Conservation (phyloP, 92 coral and sea anemone genomes). For the Montipora capitata region DNA sequence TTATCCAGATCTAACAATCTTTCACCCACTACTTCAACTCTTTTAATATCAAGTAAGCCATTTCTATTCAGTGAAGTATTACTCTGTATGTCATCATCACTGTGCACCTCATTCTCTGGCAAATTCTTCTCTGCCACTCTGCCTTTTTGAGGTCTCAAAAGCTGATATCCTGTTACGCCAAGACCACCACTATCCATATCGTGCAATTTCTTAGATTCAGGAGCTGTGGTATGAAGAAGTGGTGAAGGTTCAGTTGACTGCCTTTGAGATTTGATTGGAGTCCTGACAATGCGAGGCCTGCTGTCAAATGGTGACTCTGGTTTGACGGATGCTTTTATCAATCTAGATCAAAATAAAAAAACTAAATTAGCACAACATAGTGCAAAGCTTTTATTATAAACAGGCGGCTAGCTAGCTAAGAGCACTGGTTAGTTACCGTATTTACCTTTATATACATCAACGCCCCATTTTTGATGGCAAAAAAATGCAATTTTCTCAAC, state of each 20-base stretch:
- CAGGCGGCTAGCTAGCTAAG: neutral
- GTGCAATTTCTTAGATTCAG: constrained; percentile 44
- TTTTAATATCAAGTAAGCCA: constrained; percentile 35
- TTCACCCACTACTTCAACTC: constrained; percentile 86
- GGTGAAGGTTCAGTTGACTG: constrained; percentile 65
- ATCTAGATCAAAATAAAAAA: neutral
- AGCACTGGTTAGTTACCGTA: no score
- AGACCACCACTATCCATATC: constrained; percentile 61
- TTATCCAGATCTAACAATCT: constrained; percentile 65
- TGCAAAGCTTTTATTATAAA: no score
- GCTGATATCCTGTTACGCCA: constrained; percentile 81
- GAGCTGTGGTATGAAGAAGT: constrained; percentile 35
- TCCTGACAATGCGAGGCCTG: constrained; percentile 96
- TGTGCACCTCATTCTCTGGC: constrained; percentile 48
- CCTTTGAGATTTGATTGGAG: constrained; percentile 84
- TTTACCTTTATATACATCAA: no score
- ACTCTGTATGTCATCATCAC: constrained; percentile 21
- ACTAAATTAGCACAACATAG: neutral
- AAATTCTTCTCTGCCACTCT: constrained; percentile 23
- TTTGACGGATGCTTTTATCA: constrained; percentile 31
- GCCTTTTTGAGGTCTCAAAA: constrained; percentile 54
- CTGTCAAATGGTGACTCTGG: constrained; percentile 94
- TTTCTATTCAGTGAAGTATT: constrained; percentile 35
- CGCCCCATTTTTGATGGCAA: no score
- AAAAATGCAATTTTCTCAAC: no score